Evolutionary conservation across 2,113 vertebrate species (phyloP).

Genomic region (Lophotis ruficrista): DNA sequence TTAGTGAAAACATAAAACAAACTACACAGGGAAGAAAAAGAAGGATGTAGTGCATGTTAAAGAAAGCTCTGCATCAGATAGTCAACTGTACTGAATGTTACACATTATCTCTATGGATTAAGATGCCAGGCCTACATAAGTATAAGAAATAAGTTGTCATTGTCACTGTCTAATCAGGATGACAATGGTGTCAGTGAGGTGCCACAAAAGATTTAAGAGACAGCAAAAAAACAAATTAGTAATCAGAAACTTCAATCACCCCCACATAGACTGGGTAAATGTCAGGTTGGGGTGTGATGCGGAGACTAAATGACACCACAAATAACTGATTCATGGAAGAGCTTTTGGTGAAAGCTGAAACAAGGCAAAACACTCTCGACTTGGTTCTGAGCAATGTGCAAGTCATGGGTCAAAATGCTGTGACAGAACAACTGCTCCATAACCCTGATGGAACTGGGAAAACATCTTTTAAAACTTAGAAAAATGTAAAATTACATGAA

Average conservation of each 20-base stretch:
- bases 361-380: background rate
- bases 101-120: background rate
- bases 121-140: background rate
- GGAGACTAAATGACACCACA: background rate
- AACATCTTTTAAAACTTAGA: background rate
- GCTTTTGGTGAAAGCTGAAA: constrained; percentile 14
- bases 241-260: constrained; percentile 39
- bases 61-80: background rate
- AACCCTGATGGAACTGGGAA: background rate
- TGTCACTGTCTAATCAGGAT: background rate
- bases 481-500: background rate
- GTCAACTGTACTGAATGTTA: background rate
- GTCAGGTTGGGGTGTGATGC: constrained; percentile 35
- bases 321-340: background rate
- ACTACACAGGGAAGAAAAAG: background rate
- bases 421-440: background rate
- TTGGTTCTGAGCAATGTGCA: background rate
- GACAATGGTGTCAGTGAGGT: constrained; percentile 4
- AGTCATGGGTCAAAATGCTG: background rate
- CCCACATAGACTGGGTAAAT: constrained; percentile 1
- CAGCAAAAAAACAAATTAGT: constrained; percentile 12
- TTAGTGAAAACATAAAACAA: background rate
- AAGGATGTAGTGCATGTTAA: background rate
- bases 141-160: background rate
- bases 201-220: constrained; percentile 26